Base-by-base conservation (phyloP, 2,888 invertebrate species). In the Tanypteryx hageni region DNA sequence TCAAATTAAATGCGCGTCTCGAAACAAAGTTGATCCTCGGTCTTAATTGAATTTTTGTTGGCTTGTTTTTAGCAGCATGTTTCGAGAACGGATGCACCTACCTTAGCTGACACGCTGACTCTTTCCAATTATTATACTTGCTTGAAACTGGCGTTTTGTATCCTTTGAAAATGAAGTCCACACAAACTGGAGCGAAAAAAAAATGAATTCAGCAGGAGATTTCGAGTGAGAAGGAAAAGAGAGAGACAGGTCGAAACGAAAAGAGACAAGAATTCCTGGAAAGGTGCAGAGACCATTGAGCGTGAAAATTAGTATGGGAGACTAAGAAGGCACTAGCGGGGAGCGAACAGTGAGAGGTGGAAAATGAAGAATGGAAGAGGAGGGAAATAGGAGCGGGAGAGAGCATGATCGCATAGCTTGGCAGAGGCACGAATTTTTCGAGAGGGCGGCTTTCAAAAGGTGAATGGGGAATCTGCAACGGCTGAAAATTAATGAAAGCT, bases 391-490 rank as follows among this genome's bases (percentile, higher is more conserved):
- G 27, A 10, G 76, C 3, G 27, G 11, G 11, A 76, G 76, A 14
- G 11, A 76, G 22, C 22, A 76, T 27, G 76, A 76, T 22, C 76
- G 76, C 76, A 22, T 27, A 10, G 76, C 27, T 76, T 76, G 27
- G 76, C 76, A 76, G 22, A 76, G 22, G 76, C 27, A 76, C 27
- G 22, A 76, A 76, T 76, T 76, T 76, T 76, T 76, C 76, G 76
- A 27, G 13, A 76, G 76, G 76, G 76, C 76, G 76, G 76, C 76
- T 76, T 27, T 76, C 22, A 76, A 76, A 76, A 27, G 76, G 76
- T 22, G 76, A 22, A 18, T 76, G 76, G 76, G n/a, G 27, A 27
- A 27, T 27, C 76, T 76, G 76, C 76, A 76, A 76, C 22, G 76
- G 22, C 76, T 76, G 76, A 76, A 76, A 76, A 76, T 76, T 22